These are phyloP conservation scores for Polyodon spathula DNA, from an alignment of 2,113 vertebrate genomes.

Conservation along the genomic window DNA sequence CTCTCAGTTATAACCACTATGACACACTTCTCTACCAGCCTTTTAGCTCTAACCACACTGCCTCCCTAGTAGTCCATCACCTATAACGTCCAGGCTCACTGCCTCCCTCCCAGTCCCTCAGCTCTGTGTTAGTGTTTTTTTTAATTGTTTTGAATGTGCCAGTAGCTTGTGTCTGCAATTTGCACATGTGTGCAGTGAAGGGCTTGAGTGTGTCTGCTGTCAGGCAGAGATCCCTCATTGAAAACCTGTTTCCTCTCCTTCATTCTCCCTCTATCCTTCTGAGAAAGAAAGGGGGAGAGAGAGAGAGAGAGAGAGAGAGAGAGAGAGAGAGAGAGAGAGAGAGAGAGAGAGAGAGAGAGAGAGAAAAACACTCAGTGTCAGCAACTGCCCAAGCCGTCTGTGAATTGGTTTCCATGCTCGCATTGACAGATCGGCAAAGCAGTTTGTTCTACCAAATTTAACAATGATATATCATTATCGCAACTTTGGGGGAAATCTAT, in stretches of 20 bases:
- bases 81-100: too few relatives aligned
- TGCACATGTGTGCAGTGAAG: neutral
- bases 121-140: neutral
- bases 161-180: neutral
- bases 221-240: constrained; percentile 41
- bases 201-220: constrained; percentile 37
- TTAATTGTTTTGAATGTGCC: neutral
- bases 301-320: too few relatives aligned
- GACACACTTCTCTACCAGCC: too few relatives aligned
- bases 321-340: constrained; percentile 13
- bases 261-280: constrained; percentile 41
- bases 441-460: constrained; percentile 99
- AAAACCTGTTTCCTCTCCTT: constrained; percentile 20
- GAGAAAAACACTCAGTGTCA: constrained; percentile 35
- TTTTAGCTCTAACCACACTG: too few relatives aligned
- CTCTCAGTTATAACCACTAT: too few relatives aligned
- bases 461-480: constrained; percentile 99
- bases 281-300: constrained; percentile 42
- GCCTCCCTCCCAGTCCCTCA: too few relatives aligned
- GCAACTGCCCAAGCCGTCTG: constrained; percentile 45
- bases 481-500: constrained; percentile 99
- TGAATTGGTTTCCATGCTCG: constrained; percentile 72
- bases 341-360: constrained; percentile 5
- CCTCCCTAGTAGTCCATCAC: too few relatives aligned
- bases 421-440: constrained; percentile 96